These are phyloP conservation scores for Pseudomyrmex gracilis DNA, from an alignment of 1,140 invertebrate species.

Conservation along the genomic window DNA sequence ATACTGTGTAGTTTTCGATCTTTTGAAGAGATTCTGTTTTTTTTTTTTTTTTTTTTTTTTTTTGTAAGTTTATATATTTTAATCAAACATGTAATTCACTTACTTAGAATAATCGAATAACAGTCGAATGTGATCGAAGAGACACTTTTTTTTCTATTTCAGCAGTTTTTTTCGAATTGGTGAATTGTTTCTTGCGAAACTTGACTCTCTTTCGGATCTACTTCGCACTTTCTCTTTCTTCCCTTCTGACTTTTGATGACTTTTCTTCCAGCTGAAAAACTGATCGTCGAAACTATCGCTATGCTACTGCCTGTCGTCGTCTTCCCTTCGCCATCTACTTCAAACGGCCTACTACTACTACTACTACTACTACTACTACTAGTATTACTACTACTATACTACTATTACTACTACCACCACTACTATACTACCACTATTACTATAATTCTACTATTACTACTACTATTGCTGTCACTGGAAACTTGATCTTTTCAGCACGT, in stretches of 20 bases:
- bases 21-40: neutral
- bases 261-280: slow-evolving; percentile 68
- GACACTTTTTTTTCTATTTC: no score
- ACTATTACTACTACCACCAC: slow-evolving; percentile 1
- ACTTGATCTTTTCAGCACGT: slow-evolving; percentile 65
- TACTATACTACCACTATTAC: slow-evolving; percentile 8
- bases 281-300: slow-evolving; percentile 66
- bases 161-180: no score
- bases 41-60: neutral
- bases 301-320: slow-evolving; percentile 71
- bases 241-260: slow-evolving; percentile 28
- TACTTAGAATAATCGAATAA: neutral
- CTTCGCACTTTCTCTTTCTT: slow-evolving; percentile 17
- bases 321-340: slow-evolving; percentile 67
- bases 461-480: slow-evolving; percentile 56
- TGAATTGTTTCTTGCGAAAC: slow-evolving; percentile 9
- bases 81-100: neutral
- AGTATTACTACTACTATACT: slow-evolving; percentile 46
- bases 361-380: slow-evolving; percentile 51
- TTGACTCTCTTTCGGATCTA: slow-evolving; percentile 6
- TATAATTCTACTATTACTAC: slow-evolving; percentile 33
- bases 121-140: no score
- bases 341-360: slow-evolving; percentile 69
- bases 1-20: neutral
- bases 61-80: neutral